Evolutionary conservation across 2,113 vertebrate genomes (phyloP).

Genomic region (Diphyllodes magnificus): DNA sequence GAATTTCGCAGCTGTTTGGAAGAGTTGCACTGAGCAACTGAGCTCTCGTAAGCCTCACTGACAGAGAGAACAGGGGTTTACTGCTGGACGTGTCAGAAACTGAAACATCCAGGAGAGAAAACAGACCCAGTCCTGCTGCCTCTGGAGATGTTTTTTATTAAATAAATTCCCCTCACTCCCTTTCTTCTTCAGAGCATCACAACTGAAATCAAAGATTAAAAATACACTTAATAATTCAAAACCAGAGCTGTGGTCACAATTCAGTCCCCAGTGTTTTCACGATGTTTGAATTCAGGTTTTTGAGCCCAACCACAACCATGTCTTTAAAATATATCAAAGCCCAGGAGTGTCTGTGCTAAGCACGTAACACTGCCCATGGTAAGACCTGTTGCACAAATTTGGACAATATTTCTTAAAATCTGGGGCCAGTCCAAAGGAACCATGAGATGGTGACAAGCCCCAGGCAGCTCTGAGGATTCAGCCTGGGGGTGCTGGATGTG

Average conservation of each 20-base stretch:
- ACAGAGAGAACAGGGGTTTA: not conserved
- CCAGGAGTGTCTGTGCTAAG: not conserved
- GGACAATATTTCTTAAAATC: not conserved
- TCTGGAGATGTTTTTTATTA: not conserved
- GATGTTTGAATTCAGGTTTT: not conserved
- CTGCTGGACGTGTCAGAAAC: not conserved
- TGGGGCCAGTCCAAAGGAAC: not conserved
- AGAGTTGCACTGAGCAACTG: not conserved
- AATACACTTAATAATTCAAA: not conserved
- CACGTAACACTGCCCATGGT: fast-evolving
- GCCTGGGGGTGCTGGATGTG: fast-evolving
- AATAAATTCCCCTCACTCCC: not conserved
- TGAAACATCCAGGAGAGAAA: not conserved
- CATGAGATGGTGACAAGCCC: not conserved
- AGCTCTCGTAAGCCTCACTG: not conserved
- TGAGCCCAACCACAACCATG: not conserved
- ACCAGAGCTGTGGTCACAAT: not conserved
- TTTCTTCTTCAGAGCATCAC: not conserved
- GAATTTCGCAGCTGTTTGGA: not conserved
- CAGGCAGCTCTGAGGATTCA: not conserved
- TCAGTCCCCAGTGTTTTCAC: not conserved
- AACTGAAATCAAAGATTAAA: not conserved
- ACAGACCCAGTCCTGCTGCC: not conserved
- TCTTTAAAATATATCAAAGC: not conserved
- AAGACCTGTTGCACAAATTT: not conserved